Evolutionary conservation across 2,888 invertebrate genomes (phyloP).

Genomic region (Micoletzkya japonica): DNA sequence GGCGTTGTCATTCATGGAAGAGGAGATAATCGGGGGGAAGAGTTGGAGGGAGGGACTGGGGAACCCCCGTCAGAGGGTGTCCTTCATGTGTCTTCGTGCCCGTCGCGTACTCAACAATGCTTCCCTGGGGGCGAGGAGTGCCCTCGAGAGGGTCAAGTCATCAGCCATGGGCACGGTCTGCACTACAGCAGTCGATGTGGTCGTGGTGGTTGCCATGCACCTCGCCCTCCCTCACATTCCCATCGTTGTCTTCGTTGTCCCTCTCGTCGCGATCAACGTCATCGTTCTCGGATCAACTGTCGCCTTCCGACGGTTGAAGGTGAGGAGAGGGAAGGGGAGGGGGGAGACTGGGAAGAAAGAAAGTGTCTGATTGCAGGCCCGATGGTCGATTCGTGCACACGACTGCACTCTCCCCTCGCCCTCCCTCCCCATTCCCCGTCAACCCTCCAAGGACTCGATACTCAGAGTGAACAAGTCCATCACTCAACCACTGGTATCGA

Average conservation of each 20-base stretch:
- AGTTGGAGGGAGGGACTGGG: slow-evolving; percentile 46
- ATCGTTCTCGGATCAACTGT: slow-evolving; percentile 41
- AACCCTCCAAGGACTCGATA: not conserved
- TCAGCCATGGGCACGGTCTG: slow-evolving; percentile 15
- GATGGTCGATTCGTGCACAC: slow-evolving; percentile 10
- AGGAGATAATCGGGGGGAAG: slow-evolving; percentile 58
- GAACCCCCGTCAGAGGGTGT: slow-evolving; percentile 51
- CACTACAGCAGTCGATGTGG: slow-evolving; percentile 38
- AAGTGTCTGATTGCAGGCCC: no score
- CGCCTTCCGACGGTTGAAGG: slow-evolving; percentile 9
- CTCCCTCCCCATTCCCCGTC: slow-evolving; percentile 10
- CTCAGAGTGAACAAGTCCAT: not conserved
- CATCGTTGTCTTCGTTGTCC: slow-evolving; percentile 49
- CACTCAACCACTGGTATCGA: not conserved
- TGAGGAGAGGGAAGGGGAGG: no score
- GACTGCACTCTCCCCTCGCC: not conserved
- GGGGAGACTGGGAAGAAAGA: no score
- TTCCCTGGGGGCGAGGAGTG: not conserved
- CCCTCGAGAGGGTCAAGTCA: not conserved
- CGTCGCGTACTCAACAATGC: slow-evolving; percentile 27
- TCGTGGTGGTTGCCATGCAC: slow-evolving; percentile 40
- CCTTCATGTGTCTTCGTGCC: slow-evolving; percentile 55
- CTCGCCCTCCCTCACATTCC: slow-evolving; percentile 49
- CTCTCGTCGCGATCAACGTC: slow-evolving; percentile 54
- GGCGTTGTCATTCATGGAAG: slow-evolving; percentile 60